Percentiles rank a stretch among this genome's conserved stretches.
These are phyloP conservation scores for Corydoras sp. DNA, from an alignment of 2,113 vertebrate species.

Conservation along the genomic window DNA sequence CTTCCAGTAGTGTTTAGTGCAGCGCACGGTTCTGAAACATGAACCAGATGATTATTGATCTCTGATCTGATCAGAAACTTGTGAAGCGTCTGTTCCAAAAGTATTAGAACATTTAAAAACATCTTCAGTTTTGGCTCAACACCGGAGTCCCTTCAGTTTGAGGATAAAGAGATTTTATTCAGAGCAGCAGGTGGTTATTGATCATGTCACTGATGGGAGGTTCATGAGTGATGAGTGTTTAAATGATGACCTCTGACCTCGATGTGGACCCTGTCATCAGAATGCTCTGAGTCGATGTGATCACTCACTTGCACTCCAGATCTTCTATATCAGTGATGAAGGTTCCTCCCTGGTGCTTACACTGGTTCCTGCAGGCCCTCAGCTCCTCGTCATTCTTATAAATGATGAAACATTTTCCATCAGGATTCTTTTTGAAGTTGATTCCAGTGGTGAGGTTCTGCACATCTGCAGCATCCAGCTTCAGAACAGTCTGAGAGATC, in stretches of 20 bases:
- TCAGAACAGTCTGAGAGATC: slow-evolving; percentile 50
- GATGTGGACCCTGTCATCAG: no score
- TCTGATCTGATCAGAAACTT: no score
- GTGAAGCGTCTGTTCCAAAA: no score
- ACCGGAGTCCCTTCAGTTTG: no score
- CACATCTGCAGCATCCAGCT: slow-evolving; percentile 48
- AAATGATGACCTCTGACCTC: no score
- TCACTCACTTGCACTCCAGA: slow-evolving; percentile 57
- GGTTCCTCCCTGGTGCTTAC: slow-evolving; percentile 74
- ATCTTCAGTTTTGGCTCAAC: no score
- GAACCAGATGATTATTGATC: no score
- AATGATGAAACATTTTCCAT: slow-evolving; percentile 65
- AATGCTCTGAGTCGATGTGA: background rate
- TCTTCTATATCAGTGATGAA: slow-evolving; percentile 75
- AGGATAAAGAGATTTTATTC: no score
- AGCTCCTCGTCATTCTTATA: slow-evolving; percentile 54
- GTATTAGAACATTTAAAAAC: no score
- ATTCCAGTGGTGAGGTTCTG: slow-evolving; percentile 62
- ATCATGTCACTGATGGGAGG: no score
- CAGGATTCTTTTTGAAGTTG: slow-evolving; percentile 64
- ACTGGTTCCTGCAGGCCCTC: slow-evolving; percentile 69
- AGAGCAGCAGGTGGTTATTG: no score
- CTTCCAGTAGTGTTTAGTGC: slow-evolving; percentile 77
- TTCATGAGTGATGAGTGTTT: no score
- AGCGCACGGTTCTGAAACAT: slow-evolving; percentile 65